Evolutionary conservation across 2,888 invertebrate species (phyloP), one percentile per base, ranked within the genome.

Genomic region (Drepanosiphum platanoidis): DNA sequence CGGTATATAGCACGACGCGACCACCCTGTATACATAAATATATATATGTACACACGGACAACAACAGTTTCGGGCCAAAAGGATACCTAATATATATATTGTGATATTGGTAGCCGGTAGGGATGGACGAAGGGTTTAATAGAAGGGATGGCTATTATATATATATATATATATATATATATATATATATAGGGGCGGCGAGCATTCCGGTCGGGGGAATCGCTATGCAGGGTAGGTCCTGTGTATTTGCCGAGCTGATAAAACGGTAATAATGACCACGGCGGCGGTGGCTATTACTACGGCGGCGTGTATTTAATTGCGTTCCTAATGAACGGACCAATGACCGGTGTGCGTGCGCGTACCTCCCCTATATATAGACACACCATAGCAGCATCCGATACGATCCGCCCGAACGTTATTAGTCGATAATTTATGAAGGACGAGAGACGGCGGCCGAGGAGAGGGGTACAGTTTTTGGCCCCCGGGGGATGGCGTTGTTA

Each of bases 261-360:
- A 83, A 83, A 83, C 82, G 64, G 82, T 42, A 83, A 83, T 83
- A 83, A 83, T 74, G 82, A 74, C 82, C 82, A 8, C 81, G 3
- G 22, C 52, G 71, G 58, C 36, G 18, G 36, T 32, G 18, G n/a
- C 42, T n/a, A 58, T 61, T 72, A 61, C 32, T 27, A 36, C 39
- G 18, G 32, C 68, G 66, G 71, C 64, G 18, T 34, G 52, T 18
- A 34, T 83, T 83, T 83, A 83, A 83, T 83, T 83, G 83, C 75
- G 75, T 75, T 83, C 83, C 83, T 83, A 83, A 83, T 83, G 83
- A 75, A 83, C 83, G 83, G 83, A 83, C 83, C 83, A 83, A 83
- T 75, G 74, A 39, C 70, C 80, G 80, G 80, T 13, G 52, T 32
- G 58, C 18, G 68, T 30, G 42, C 11, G 30, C 32, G 39, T 11